Evolutionary conservation across 2,888 invertebrate species (phyloP).

Genomic region (Tipula confusa): DNA sequence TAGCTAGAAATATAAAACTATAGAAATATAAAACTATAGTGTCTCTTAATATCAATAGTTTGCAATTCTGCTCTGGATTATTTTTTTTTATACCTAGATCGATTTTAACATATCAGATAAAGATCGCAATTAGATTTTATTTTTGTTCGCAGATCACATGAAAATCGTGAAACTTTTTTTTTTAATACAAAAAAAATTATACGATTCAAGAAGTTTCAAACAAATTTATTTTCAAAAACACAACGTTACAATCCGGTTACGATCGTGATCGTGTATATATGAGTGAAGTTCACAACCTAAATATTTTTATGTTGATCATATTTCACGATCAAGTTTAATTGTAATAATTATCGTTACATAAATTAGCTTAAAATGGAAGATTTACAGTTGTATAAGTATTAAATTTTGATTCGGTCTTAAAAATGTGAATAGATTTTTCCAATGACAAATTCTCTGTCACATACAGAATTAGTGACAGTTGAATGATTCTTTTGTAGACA

Average conservation of each 20-base stretch:
- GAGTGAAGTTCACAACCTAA: background rate
- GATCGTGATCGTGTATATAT: background rate
- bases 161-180: background rate
- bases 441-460: background rate
- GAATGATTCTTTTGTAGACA: background rate
- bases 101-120: background rate
- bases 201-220: no score
- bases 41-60: no score
- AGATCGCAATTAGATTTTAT: background rate
- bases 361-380: background rate
- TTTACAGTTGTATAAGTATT: no score
- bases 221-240: background rate
- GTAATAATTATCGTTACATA: background rate
- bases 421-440: background rate
- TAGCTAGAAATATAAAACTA: no score
- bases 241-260: background rate
- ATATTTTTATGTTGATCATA: background rate
- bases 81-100: no score
- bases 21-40: no score
- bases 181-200: background rate
- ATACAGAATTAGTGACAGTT: background rate
- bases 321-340: background rate
- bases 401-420: no score
- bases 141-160: background rate
- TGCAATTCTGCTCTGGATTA: no score